Conservation (phyloP, 2,888 invertebrate species). For the Papilio gigon region DNA sequence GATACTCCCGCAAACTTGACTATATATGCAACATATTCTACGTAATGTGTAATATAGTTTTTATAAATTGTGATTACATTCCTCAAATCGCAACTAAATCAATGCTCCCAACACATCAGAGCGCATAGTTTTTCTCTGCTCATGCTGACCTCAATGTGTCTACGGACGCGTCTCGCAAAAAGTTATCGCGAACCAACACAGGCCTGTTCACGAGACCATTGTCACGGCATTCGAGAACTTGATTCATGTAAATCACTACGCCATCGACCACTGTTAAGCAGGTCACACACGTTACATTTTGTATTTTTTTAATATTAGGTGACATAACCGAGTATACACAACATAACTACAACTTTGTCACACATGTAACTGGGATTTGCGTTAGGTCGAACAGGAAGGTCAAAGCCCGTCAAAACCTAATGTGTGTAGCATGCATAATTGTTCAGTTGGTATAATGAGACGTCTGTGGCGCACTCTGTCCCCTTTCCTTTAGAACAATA, state of each 20-base stretch:
- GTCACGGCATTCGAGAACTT: slow-evolving; percentile 26
- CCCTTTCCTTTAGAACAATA: slow-evolving; percentile 26
- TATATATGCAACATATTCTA: no score
- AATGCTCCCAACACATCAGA: background rate
- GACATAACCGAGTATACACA: background rate
- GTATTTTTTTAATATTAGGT: no score
- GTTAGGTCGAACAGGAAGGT: no score
- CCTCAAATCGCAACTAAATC: background rate
- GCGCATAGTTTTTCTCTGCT: slow-evolving; percentile 24
- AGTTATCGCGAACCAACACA: slow-evolving; percentile 32
- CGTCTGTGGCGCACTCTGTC: slow-evolving; percentile 29
- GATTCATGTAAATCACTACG: slow-evolving; percentile 34
- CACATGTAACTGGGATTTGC: no score
- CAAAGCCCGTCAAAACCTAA: background rate
- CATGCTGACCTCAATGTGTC: slow-evolving; percentile 32
- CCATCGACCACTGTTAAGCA: slow-evolving; percentile 15
- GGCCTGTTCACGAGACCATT: slow-evolving; percentile 28
- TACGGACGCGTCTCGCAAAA: slow-evolving; percentile 14
- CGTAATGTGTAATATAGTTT: no score
- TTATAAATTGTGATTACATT: no score
- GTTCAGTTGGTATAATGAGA: slow-evolving; percentile 31
- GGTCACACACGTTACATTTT: background rate
- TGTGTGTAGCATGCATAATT: background rate
- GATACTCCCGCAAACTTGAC: no score
- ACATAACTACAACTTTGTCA: no score